Conservation (phyloP, 2,113 vertebrate species). For the Numenius arquata region DNA sequence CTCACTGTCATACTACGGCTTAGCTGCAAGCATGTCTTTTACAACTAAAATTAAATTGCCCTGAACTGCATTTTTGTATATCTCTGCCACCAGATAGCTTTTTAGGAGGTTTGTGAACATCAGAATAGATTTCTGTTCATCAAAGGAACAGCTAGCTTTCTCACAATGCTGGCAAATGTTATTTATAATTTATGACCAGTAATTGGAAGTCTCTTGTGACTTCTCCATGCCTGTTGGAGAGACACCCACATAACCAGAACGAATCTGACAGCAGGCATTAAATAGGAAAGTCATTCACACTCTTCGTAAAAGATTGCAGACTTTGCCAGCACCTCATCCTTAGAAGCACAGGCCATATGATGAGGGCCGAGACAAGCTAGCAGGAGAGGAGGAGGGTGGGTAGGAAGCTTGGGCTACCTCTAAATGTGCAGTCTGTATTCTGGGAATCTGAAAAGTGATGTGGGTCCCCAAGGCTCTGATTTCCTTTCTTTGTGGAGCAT, state of each 20-base stretch:
- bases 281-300: background rate
- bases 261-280: background rate
- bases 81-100: background rate
- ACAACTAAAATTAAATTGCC: slow-evolving; percentile 35
- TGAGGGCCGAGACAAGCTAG: background rate
- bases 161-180: background rate
- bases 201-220: background rate
- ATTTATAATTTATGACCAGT: background rate
- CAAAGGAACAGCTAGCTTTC: background rate
- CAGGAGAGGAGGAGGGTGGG: background rate
- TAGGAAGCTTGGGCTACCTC: background rate
- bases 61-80: background rate
- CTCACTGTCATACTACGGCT: background rate
- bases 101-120: background rate
- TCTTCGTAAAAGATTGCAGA: background rate
- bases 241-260: background rate
- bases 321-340: background rate
- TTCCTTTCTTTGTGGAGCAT: background rate
- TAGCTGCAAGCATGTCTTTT: slow-evolving; percentile 16
- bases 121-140: background rate
- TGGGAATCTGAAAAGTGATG: background rate
- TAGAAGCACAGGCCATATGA: background rate
- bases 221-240: background rate
- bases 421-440: background rate
- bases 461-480: background rate